phyloP scores from a whole-genome alignment of 2,113 vertebrate species.

The Cheirogaleus medius region DNA sequence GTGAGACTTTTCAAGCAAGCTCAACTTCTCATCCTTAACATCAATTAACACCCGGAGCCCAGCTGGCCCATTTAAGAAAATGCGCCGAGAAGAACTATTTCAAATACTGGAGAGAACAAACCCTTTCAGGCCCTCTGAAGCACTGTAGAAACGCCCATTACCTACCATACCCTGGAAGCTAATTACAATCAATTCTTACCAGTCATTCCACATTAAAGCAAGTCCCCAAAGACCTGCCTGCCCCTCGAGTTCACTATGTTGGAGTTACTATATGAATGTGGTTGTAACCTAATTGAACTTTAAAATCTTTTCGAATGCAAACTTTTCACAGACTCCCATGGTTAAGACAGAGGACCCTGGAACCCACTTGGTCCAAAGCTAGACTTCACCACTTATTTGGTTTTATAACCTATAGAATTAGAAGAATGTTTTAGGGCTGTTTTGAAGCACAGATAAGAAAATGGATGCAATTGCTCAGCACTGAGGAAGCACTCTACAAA shows the following conservation, averaged over 20 bases:
- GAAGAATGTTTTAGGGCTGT: background rate
- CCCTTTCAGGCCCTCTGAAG: background rate
- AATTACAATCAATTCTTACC: background rate
- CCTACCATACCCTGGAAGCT: background rate
- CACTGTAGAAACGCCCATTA: background rate
- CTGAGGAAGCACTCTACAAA: background rate
- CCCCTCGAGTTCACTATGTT: background rate
- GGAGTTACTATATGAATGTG: background rate
- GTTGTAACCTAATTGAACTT: background rate
- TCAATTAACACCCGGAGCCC: background rate
- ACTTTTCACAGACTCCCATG: background rate
- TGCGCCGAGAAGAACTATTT: background rate
- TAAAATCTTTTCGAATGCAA: background rate
- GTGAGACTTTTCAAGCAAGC: background rate
- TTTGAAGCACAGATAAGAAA: slow-evolving; percentile 10
- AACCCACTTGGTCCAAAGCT: background rate
- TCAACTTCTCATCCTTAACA: background rate
- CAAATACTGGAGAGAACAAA: background rate
- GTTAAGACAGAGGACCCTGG: background rate
- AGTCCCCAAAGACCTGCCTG: background rate
- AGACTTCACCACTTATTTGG: background rate
- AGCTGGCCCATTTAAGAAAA: background rate
- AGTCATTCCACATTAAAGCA: background rate
- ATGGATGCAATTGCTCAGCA: background rate
- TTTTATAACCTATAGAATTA: background rate